These are phyloP conservation scores for Eupristina koningsbergeri DNA, from an alignment of 1,140 invertebrate species.

Conservation along the genomic window DNA sequence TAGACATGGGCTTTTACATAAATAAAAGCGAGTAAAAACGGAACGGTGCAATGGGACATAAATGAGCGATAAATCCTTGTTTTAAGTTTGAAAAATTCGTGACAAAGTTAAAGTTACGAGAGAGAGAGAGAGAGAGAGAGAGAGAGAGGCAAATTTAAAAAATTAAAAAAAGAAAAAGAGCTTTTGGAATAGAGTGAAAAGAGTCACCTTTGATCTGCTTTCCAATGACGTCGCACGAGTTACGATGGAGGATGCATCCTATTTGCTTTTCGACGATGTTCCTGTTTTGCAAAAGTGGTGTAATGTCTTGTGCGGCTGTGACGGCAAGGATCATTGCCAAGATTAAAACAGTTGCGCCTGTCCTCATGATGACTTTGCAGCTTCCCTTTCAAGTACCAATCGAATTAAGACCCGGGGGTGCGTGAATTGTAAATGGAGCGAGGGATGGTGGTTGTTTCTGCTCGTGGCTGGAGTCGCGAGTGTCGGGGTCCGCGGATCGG, in stretches of 20 bases:
- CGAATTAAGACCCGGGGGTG: no score
- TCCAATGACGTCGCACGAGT: slow-evolving; percentile 59
- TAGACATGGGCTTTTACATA: no score
- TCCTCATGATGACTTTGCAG: not conserved
- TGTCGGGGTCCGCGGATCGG: not conserved
- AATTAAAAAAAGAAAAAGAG: not conserved
- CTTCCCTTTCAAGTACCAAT: no score
- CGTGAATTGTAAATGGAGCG: not conserved
- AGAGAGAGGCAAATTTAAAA: no score
- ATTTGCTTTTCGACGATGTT: slow-evolving; percentile 58
- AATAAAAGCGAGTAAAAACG: no score
- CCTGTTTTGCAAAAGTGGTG: slow-evolving; percentile 48
- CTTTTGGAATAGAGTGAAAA: no score
- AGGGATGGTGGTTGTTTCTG: not conserved
- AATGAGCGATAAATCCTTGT: no score
- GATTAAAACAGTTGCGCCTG: not conserved
- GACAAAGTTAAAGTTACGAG: no score
- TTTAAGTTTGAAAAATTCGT: no score
- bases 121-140: no score
- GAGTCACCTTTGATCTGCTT: slow-evolving; percentile 60
- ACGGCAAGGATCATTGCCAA: not conserved
- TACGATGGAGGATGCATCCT: slow-evolving; percentile 57
- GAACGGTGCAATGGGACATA: no score
- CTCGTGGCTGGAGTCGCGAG: not conserved
- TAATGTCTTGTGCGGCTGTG: slow-evolving; percentile 32